Evolutionary conservation across 2,113 vertebrate species (phyloP).

Genomic region (Gallinago paraguaiae): DNA sequence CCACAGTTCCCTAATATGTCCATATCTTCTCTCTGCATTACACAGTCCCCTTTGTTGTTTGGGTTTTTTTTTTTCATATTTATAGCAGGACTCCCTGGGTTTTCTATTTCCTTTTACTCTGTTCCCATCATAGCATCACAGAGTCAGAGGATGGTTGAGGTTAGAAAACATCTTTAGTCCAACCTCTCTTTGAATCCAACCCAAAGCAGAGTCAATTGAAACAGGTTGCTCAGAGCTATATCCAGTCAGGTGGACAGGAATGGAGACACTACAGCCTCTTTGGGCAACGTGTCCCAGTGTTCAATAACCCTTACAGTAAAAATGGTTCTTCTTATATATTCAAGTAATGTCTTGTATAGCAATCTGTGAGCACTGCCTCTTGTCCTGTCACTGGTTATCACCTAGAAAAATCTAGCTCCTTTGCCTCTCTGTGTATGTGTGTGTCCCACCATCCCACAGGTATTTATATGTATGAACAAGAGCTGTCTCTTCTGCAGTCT

Average conservation of each 20-base stretch:
- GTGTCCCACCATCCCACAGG: rapidly evolving
- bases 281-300: not conserved
- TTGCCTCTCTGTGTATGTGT: not conserved
- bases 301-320: not conserved
- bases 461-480: not conserved
- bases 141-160: not conserved
- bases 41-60: not conserved
- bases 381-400: not conserved
- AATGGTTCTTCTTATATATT: not conserved
- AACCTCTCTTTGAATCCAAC: not conserved
- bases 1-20: not conserved
- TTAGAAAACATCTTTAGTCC: not conserved
- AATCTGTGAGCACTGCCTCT: not conserved
- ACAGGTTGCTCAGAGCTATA: not conserved
- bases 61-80: not conserved
- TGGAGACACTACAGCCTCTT: not conserved
- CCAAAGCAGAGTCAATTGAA: not conserved
- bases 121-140: not conserved
- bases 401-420: not conserved
- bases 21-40: rapidly evolving
- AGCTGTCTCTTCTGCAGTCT: not conserved
- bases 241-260: not conserved
- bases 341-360: not conserved
- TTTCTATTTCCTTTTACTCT: not conserved
- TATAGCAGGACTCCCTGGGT: not conserved